Evolutionary conservation across 2,888 invertebrate genomes (phyloP).

Genomic region (Drosophila prostipennis): DNA sequence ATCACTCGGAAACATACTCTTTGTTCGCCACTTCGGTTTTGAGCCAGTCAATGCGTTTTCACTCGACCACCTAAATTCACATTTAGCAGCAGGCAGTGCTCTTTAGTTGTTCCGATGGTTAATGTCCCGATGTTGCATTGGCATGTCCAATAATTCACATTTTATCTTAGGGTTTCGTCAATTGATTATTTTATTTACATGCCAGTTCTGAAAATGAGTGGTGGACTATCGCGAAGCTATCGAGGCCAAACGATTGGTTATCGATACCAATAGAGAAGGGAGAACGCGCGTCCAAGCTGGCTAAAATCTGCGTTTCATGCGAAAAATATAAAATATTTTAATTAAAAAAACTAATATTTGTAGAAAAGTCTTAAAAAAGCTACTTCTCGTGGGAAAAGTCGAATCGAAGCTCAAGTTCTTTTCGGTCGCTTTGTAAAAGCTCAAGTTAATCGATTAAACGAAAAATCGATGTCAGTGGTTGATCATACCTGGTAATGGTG

Average conservation of each 20-base stretch:
- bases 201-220: constrained; percentile 21
- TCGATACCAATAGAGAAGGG: neutral
- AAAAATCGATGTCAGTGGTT: too few relatives aligned
- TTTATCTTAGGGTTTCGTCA: constrained; percentile 16
- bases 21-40: constrained; percentile 13
- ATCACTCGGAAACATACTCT: constrained; percentile 3
- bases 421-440: too few relatives aligned
- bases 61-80: constrained; percentile 8
- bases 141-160: constrained; percentile 15
- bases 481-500: too few relatives aligned
- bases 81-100: neutral
- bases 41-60: constrained; percentile 11
- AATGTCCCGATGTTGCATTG: neutral
- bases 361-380: too few relatives aligned
- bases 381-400: too few relatives aligned
- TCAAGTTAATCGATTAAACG: too few relatives aligned
- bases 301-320: too few relatives aligned
- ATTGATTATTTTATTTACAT: constrained; percentile 35
- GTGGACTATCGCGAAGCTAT: constrained; percentile 1
- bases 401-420: too few relatives aligned
- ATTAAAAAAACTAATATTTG: too few relatives aligned
- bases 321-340: too few relatives aligned
- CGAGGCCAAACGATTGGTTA: neutral
- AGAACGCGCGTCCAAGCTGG: neutral
- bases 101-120: neutral